Conservation (phyloP, 2,113 vertebrate genomes). For the Holacanthus passer region DNA sequence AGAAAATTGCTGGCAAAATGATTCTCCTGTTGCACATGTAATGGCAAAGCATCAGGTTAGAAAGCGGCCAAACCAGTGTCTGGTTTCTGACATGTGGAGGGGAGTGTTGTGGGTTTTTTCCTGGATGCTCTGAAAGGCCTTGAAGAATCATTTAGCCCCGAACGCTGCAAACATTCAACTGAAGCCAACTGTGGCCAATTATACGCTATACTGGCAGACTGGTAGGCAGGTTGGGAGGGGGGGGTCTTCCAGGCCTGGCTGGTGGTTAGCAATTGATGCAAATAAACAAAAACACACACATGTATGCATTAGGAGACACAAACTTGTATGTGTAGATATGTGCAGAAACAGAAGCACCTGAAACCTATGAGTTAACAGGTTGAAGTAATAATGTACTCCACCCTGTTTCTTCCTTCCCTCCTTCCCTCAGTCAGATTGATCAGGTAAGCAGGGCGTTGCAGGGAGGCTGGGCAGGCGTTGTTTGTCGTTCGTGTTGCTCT, state of each 20-base stretch:
- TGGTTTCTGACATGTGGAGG: constrained; percentile 62
- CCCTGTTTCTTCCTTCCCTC: neutral
- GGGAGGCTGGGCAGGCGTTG: constrained; percentile 51
- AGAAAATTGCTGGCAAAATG: constrained; percentile 7
- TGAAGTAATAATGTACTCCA: neutral
- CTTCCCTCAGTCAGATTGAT: constrained; percentile 64
- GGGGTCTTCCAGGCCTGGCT: constrained; percentile 37
- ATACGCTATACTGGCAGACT: constrained; percentile 64
- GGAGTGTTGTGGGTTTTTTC: constrained; percentile 50
- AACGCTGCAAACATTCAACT: constrained; percentile 69
- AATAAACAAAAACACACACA: constrained; percentile 24
- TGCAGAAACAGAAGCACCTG: constrained; percentile 4
- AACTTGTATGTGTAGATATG: neutral
- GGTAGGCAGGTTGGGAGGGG: constrained; percentile 41
- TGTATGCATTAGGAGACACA: neutral
- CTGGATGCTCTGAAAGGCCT: constrained; percentile 61
- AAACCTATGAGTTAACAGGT: constrained; percentile 30
- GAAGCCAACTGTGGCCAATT: constrained; percentile 78
- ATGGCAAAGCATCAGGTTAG: constrained; percentile 1
- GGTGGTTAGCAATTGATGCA: constrained; percentile 38
- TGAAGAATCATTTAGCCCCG: constrained; percentile 67
- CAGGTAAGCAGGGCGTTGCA: constrained; percentile 60
- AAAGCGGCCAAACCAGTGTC: constrained; percentile 22
- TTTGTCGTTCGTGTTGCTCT: constrained; percentile 80
- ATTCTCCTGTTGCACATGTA: constrained; percentile 23